Evolutionary conservation across 2,113 vertebrate genomes (phyloP).

Genomic region (Melanotaenia duboulayi): DNA sequence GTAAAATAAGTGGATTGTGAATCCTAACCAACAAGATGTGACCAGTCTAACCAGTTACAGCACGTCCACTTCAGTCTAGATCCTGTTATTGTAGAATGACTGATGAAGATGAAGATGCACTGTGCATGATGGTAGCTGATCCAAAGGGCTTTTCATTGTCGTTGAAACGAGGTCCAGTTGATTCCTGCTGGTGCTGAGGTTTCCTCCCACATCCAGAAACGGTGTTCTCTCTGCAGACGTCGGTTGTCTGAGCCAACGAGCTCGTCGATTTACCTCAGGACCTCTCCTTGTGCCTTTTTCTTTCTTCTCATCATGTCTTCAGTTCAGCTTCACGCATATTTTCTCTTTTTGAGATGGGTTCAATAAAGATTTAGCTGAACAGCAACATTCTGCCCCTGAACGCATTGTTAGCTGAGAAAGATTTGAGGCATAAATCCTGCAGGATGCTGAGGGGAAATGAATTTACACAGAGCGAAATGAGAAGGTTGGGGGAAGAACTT

Average conservation of each 20-base stretch:
- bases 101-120: slow-evolving; percentile 6
- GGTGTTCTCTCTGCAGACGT: too few relatives aligned
- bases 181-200: slow-evolving; percentile 24
- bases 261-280: slow-evolving; percentile 73
- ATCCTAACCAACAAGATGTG: too few relatives aligned
- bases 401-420: too few relatives aligned
- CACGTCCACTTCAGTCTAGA: neutral
- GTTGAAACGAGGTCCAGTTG: slow-evolving; percentile 11
- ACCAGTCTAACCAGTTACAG: neutral
- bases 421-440: too few relatives aligned
- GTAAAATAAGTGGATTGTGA: too few relatives aligned
- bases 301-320: slow-evolving; percentile 29
- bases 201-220: slow-evolving; percentile 3
- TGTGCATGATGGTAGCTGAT: slow-evolving; percentile 22
- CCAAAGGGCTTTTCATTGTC: neutral
- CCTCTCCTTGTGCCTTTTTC: slow-evolving; percentile 72
- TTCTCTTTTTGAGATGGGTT: slow-evolving; percentile 11
- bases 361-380: neutral
- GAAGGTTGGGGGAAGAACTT: too few relatives aligned
- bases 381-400: too few relatives aligned
- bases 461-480: too few relatives aligned
- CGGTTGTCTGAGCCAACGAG: neutral
- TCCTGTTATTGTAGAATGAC: slow-evolving; percentile 28
- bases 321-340: slow-evolving; percentile 25
- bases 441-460: too few relatives aligned